Base-by-base conservation (phyloP, 2,888 invertebrate genomes). In the Megamerina dolium region DNA sequence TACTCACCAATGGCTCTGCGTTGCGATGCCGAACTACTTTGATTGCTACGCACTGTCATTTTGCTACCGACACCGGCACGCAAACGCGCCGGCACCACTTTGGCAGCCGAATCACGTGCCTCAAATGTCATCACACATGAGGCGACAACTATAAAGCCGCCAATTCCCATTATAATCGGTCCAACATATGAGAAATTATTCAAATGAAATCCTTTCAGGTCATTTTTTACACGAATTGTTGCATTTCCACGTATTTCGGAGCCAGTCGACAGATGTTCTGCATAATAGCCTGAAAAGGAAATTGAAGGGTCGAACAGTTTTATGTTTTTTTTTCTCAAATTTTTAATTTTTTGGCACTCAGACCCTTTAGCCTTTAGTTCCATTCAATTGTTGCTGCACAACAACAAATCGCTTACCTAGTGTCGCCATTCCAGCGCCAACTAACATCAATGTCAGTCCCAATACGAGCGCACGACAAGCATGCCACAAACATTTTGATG, bases 71-170 rank as follows among this genome's bases (percentile, higher is more conserved):
- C 43, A 17, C 62, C 62, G 4, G 70, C 63, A 55, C 78, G 78
- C 46, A 81, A 75, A 17, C 83, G 77, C 23, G 89, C 88, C 2
- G 91, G 91, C 13, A 90, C 88, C 40, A 94, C 89, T 68, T 87
- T 87, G 2, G 93, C 90, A 0, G 95, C 90, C 49, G 90, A 90
- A 72, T 96, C 96, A 3, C 95, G 80, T 1, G 93, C 92, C 66
- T 96, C 96, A 65, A 96, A 93, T n/a, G 95, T 96, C 87, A 96
- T 92, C 40, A 97, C 96, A 65, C 95, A 95, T 0, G 95, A 93
- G 21, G 95, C 92, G 17, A 96, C 95, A 30, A 96, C 89, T 55
- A 94, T 90, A 68, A 96, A 96, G 29, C 91, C 92, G 72, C 96
- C 95, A 48, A 94, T 85, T 21, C 96, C 96, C 95, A 96, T 96